These are phyloP conservation scores for Germaria angustata DNA, from an alignment of 2,888 invertebrate species.

Conservation along the genomic window DNA sequence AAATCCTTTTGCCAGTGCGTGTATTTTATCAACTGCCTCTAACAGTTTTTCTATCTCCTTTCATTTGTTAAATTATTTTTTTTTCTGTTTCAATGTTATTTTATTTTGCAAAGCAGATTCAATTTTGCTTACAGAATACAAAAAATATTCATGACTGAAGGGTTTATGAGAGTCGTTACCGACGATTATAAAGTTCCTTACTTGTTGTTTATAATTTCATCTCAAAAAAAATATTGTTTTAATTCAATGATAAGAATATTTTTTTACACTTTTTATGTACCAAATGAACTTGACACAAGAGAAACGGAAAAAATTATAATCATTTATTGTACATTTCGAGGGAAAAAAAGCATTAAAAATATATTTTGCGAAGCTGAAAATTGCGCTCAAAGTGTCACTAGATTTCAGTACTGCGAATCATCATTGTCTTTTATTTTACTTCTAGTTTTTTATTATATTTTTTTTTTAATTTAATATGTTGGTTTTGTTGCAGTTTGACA, in stretches of 20 bases:
- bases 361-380: conserved; percentile 10
- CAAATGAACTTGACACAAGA: conserved; percentile 61
- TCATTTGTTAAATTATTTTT: too few relatives aligned
- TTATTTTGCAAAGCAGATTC: not conserved
- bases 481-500: not conserved
- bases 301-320: conserved; percentile 33
- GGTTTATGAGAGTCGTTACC: not conserved
- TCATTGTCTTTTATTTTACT: not conserved
- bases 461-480: not conserved
- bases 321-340: conserved; percentile 23
- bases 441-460: not conserved
- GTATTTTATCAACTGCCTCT: too few relatives aligned
- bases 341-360: conserved; percentile 27
- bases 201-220: conserved; percentile 10
- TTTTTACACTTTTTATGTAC: conserved; percentile 4
- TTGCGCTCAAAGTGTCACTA: conserved; percentile 19
- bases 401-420: not conserved
- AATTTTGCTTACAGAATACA: not conserved
- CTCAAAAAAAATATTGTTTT: not conserved
- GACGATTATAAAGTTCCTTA: not conserved
- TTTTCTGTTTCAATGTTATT: too few relatives aligned
- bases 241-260: conserved; percentile 44
- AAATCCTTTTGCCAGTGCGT: too few relatives aligned
- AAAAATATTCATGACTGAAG: not conserved
- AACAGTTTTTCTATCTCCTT: too few relatives aligned